phyloP scores from a whole-genome alignment of 1,140 invertebrate species.

The Pseudomyrmex dendroicus region DNA sequence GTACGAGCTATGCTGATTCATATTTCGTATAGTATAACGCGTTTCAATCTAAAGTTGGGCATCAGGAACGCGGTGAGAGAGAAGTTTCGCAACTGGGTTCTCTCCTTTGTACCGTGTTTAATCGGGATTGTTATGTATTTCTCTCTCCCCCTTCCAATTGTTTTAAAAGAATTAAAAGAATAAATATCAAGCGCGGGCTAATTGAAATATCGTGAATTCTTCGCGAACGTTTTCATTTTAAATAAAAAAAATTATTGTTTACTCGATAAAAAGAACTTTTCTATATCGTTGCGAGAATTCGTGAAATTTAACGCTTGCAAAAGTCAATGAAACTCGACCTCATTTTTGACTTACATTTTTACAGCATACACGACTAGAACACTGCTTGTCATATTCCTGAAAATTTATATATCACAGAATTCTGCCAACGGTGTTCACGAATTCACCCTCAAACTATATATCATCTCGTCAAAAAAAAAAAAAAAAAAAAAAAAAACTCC shows the following conservation, averaged over 20 bases:
- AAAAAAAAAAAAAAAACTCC: too few relatives aligned
- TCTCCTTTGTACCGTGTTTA: slow-evolving; percentile 35
- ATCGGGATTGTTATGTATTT: slow-evolving; percentile 22
- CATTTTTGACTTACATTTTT: slow-evolving; percentile 17
- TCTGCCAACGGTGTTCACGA: background rate
- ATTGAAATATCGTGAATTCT: background rate
- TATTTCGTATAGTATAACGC: slow-evolving; percentile 1
- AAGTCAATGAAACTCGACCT: slow-evolving; percentile 14
- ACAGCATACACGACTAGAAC: background rate
- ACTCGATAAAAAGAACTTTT: background rate
- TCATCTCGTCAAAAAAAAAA: too few relatives aligned
- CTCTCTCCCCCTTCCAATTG: background rate
- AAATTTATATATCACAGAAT: slow-evolving; percentile 3
- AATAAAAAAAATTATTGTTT: background rate
- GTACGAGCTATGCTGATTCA: background rate
- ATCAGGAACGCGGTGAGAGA: background rate
- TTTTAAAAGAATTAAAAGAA: background rate
- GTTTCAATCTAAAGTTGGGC: slow-evolving; percentile 35
- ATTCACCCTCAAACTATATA: too few relatives aligned
- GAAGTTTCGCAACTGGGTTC: slow-evolving; percentile 24
- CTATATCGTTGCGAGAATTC: background rate
- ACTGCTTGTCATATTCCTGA: background rate
- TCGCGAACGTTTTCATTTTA: background rate
- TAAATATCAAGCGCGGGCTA: too few relatives aligned
- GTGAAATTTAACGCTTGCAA: slow-evolving; percentile 10